A percentile compares a stretch with the other conserved stretches of the same genome.
These are phyloP conservation scores for Pecten maximus DNA, from an alignment of 2,888 invertebrate genomes.

Conservation along the genomic window DNA sequence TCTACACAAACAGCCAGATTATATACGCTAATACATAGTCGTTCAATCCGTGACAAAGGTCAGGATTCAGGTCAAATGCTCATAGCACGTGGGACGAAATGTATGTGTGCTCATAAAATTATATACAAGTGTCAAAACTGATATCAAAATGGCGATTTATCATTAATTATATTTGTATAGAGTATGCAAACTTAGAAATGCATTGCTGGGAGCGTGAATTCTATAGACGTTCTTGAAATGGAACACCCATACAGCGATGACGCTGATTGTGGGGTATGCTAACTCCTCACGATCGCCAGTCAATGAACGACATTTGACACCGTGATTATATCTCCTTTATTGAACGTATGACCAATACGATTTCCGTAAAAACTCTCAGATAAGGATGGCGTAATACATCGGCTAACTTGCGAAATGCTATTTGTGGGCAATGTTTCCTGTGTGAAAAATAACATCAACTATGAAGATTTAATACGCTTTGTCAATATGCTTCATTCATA, in stretches of 20 bases:
- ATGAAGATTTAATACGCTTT: too few relatives aligned
- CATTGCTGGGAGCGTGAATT: not conserved
- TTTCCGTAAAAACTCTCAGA: not conserved
- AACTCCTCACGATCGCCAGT: not conserved
- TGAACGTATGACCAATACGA: not conserved
- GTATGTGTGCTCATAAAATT: not conserved
- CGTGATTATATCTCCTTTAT: not conserved
- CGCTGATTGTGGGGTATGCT: not conserved
- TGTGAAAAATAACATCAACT: not conserved
- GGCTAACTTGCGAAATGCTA: not conserved
- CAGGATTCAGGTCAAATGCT: not conserved
- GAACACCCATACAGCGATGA: not conserved
- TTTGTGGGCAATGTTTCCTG: not conserved
- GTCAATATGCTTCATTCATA: too few relatives aligned
- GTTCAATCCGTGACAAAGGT: not conserved
- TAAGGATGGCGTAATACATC: not conserved
- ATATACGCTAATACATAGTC: conserved; percentile 6
- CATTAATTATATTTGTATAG: not conserved
- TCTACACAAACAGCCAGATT: not conserved
- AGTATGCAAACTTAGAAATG: not conserved
- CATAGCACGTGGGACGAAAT: conserved; percentile 2
- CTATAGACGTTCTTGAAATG: conserved; percentile 14
- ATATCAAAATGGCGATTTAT: not conserved
- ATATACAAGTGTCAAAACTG: not conserved
- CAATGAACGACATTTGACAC: not conserved